Evolutionary conservation across 1,140 invertebrate genomes (phyloP).

Genomic region (Drosophila nebulosa): DNA sequence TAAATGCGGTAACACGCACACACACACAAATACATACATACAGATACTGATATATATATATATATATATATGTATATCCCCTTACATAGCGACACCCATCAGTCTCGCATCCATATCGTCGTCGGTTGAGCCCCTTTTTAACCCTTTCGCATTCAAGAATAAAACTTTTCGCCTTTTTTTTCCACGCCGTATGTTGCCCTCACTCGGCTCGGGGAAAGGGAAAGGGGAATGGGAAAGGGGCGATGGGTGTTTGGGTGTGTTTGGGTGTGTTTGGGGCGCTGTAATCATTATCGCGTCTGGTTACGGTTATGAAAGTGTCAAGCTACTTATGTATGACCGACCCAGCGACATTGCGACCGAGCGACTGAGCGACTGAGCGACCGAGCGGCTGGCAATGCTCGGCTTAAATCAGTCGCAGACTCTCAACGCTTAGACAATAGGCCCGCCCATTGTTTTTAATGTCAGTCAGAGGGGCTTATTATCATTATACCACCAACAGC

Average conservation of each 20-base stretch:
- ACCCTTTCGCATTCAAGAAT: conserved; percentile 66
- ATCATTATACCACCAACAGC: conserved; percentile 47
- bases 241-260: no score
- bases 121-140: conserved; percentile 61
- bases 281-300: conserved; percentile 76
- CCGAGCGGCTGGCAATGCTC: conserved; percentile 43
- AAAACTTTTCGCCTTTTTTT: conserved; percentile 62
- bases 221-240: no score
- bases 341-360: no score
- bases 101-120: conserved; percentile 31
- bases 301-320: conserved; percentile 79
- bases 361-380: no score
- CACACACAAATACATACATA: conserved; percentile 28
- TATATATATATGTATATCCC: not conserved
- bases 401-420: conserved; percentile 69
- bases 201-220: no score
- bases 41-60: conserved; percentile 36
- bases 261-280: conserved; percentile 21
- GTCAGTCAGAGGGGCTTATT: conserved; percentile 61
- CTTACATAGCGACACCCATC: conserved; percentile 15
- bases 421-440: conserved; percentile 23
- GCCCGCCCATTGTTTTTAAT: conserved; percentile 72
- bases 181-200: conserved; percentile 62
- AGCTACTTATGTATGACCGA: conserved; percentile 74
- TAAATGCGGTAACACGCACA: conserved; percentile 74